phyloP scores from a whole-genome alignment of 2,113 vertebrate genomes.

The Pagrus major region DNA sequence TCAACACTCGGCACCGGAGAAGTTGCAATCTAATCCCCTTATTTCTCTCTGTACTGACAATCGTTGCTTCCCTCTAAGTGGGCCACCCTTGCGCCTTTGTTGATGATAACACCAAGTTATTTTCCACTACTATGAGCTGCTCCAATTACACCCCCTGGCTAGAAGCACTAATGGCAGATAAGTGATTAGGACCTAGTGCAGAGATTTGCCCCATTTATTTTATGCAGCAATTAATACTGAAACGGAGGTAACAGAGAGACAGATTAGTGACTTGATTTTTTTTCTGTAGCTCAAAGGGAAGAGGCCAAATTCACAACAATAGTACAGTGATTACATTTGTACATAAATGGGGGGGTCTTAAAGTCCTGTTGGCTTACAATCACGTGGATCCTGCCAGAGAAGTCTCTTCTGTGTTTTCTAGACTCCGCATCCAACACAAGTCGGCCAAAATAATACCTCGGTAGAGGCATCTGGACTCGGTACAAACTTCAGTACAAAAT shows the following conservation, averaged over 20 bases:
- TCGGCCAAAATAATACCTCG: neutral
- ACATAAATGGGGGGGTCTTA: conserved; percentile 15
- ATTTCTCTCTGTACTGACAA: conserved; percentile 50
- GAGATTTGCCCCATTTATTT: conserved; percentile 78
- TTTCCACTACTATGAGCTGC: conserved; percentile 64
- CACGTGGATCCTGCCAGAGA: conserved; percentile 22
- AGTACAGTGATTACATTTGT: conserved; percentile 52
- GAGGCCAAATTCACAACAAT: conserved; percentile 31
- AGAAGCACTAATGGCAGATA: conserved; percentile 72
- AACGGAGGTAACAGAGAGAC: conserved; percentile 59
- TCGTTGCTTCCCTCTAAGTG: conserved; percentile 33
- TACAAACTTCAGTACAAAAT: neutral
- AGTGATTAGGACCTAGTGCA: conserved; percentile 71
- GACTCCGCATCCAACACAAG: neutral
- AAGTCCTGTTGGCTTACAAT: conserved; percentile 16
- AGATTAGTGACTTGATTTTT: conserved; percentile 58
- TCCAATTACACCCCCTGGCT: conserved; percentile 75
- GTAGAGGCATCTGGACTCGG: neutral
- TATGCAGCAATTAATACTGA: conserved; percentile 69
- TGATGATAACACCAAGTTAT: conserved; percentile 64
- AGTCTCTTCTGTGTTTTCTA: conserved; percentile 13
- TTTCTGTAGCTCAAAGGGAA: conserved; percentile 38
- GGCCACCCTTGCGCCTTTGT: conserved; percentile 69
- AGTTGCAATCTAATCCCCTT: conserved; percentile 48
- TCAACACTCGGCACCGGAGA: conserved; percentile 1